Conservation (phyloP, 2,113 vertebrate species). For the Glareola pratincola region DNA sequence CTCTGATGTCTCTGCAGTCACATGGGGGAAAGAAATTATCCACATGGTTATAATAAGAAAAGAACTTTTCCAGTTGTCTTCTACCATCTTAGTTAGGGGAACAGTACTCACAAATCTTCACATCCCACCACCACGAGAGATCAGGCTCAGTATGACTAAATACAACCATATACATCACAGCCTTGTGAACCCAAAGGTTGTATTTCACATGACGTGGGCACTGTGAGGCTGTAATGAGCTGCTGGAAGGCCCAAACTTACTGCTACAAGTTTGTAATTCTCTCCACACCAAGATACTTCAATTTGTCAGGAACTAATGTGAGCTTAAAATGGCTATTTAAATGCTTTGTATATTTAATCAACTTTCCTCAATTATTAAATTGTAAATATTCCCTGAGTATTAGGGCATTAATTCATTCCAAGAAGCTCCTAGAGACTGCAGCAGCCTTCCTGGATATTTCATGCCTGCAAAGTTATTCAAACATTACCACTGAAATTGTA, state of each 20-base stretch:
- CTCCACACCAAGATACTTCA: neutral
- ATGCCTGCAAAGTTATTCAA: neutral
- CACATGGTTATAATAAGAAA: accelerated
- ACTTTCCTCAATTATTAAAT: slow-evolving; percentile 5
- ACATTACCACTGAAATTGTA: neutral
- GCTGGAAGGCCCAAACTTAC: neutral
- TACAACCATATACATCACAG: accelerated
- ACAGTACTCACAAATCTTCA: neutral
- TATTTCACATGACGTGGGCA: neutral
- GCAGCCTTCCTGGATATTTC: neutral
- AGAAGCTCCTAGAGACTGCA: neutral
- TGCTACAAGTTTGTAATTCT: neutral
- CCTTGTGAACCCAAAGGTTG: neutral
- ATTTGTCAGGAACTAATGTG: neutral
- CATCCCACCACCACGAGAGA: neutral
- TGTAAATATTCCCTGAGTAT: neutral
- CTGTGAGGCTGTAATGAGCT: too few species aligned
- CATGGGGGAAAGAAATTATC: neutral
- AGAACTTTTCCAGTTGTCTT: neutral
- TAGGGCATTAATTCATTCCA: neutral
- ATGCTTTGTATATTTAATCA: slow-evolving; percentile 14
- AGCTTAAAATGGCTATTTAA: slow-evolving; percentile 14
- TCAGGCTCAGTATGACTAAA: neutral
- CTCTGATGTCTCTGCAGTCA: neutral
- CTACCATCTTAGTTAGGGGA: neutral